Percentiles rank a stretch among this genome's conserved stretches.
Evolutionary conservation across 1,140 invertebrate genomes (phyloP).

Genomic region (Geopemphigus sp.): DNA sequence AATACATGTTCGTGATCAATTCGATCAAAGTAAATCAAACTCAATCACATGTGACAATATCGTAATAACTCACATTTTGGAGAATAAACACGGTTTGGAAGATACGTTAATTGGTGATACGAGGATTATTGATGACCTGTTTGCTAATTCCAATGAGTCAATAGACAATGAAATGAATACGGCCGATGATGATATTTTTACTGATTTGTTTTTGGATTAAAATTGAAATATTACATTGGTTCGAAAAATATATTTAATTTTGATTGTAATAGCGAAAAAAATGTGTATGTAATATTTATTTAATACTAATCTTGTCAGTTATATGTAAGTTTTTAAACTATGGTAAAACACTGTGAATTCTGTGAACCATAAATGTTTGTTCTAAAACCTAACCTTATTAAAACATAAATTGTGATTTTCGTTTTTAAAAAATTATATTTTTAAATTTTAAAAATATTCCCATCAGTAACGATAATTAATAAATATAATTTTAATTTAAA

Average conservation of each 20-base stretch:
- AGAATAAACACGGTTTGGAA: slow-evolving; percentile 23
- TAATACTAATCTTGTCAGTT: no score
- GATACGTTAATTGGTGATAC: not conserved
- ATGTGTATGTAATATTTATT: no score
- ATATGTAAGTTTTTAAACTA: no score
- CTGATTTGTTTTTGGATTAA: slow-evolving; percentile 41
- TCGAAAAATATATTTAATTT: not conserved
- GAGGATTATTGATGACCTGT: slow-evolving; percentile 1
- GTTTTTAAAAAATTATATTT: no score
- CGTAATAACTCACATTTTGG: slow-evolving; percentile 11
- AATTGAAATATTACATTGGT: not conserved
- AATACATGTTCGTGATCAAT: slow-evolving; percentile 15
- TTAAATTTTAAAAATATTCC: not conserved
- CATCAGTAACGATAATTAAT: not conserved
- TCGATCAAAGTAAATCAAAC: slow-evolving; percentile 2
- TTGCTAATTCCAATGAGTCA: slow-evolving; percentile 16
- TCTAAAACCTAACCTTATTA: no score
- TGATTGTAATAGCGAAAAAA: no score
- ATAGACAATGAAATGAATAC: slow-evolving; percentile 39
- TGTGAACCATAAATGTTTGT: no score
- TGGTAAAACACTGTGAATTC: no score
- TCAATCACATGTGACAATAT: slow-evolving; percentile 12
- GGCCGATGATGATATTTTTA: slow-evolving; percentile 43
- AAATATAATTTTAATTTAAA: not conserved
- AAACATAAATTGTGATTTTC: no score